Percentiles rank a stretch among this genome's conserved stretches.
These are phyloP conservation scores for Holcopasites calliopsidis DNA, from an alignment of 1,140 invertebrate species.

Conservation along the genomic window DNA sequence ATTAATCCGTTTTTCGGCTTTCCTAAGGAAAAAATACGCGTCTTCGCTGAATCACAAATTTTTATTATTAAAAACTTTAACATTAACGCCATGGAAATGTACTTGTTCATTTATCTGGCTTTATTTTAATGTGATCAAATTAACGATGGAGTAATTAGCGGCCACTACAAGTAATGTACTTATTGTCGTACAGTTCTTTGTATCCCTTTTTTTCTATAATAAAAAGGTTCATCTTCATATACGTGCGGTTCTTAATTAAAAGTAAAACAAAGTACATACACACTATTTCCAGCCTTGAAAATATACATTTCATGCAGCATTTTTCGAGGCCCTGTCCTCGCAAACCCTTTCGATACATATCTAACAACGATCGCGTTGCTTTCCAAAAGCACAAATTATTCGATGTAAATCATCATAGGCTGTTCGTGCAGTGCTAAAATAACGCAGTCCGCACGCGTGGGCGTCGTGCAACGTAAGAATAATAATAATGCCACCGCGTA, in stretches of 20 bases:
- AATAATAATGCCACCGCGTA: background rate
- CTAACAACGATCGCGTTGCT: background rate
- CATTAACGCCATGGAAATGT: background rate
- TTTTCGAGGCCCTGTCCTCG: background rate
- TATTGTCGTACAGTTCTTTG: no score
- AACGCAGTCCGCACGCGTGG: background rate
- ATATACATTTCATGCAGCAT: no score
- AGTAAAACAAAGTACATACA: no score
- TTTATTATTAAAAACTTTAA: background rate
- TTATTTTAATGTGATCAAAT: no score
- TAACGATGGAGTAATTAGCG: no score
- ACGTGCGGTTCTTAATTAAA: no score
- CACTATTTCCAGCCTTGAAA: no score
- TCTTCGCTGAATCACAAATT: background rate
- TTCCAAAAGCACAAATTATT: background rate
- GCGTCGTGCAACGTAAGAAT: background rate
- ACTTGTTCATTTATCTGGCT: no score
- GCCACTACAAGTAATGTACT: no score
- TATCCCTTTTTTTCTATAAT: no score
- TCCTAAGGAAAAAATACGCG: background rate
- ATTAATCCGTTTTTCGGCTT: conserved; percentile 15
- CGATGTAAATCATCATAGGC: background rate
- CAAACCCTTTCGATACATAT: background rate
- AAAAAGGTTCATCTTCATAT: no score
- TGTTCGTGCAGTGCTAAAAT: background rate